phyloP scores from a whole-genome alignment of 2,113 vertebrate species.

The Centropristis striata region DNA sequence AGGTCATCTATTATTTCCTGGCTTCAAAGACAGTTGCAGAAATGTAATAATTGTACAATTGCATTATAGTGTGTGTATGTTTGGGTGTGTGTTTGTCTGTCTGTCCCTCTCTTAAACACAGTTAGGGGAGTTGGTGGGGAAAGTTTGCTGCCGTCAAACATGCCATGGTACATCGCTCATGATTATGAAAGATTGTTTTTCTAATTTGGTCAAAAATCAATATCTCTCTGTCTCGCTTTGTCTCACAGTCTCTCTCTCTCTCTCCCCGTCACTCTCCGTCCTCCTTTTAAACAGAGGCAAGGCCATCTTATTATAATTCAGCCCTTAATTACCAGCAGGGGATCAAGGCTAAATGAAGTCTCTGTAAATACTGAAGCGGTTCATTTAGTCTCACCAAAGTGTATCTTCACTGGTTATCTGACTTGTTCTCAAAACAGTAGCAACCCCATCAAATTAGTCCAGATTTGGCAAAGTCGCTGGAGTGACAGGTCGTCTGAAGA shows the following conservation, averaged over 20 bases:
- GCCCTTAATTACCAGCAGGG: conserved; percentile 61
- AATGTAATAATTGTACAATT: conserved; percentile 54
- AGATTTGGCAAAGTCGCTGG: conserved; percentile 52
- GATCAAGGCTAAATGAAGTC: conserved; percentile 66
- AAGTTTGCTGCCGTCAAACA: conserved; percentile 40
- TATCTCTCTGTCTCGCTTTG: conserved; percentile 32
- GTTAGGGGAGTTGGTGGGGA: background rate
- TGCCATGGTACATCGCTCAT: conserved; percentile 43
- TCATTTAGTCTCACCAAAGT: conserved; percentile 63
- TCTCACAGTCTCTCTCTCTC: conserved; percentile 25
- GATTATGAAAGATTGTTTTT: conserved; percentile 61
- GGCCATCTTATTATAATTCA: conserved; percentile 63
- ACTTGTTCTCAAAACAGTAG: conserved; percentile 59
- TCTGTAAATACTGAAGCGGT: conserved; percentile 67
- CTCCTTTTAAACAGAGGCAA: conserved; percentile 50
- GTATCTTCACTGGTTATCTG: conserved; percentile 61
- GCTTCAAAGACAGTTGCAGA: conserved; percentile 55
- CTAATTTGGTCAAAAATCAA: conserved; percentile 63
- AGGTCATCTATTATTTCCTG: conserved; percentile 65
- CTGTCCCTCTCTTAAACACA: background rate
- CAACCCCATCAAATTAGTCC: conserved; percentile 55
- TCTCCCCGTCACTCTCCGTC: conserved; percentile 31
- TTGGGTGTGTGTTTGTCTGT: background rate
- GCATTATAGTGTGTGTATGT: conserved; percentile 19
- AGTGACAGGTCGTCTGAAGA: conserved; percentile 68